A percentile compares a stretch with the other conserved stretches of the same genome.
These are phyloP conservation scores for Hyles lineata DNA, from an alignment of 2,888 invertebrate genomes.

Conservation along the genomic window DNA sequence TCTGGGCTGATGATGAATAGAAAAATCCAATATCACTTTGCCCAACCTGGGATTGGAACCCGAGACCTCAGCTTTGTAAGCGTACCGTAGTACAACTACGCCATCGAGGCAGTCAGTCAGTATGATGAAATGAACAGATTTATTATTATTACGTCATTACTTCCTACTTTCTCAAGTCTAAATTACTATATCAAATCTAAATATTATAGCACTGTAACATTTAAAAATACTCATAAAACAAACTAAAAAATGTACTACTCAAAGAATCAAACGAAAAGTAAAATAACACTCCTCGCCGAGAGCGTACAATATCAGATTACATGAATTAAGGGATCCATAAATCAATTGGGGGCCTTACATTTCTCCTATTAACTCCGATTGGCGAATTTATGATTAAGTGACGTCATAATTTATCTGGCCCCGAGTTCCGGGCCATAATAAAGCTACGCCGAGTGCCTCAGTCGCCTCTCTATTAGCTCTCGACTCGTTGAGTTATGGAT, in stretches of 20 bases:
- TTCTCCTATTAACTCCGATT: conserved; percentile 64
- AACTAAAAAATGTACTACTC: not conserved
- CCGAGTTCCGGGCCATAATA: conserved; percentile 61
- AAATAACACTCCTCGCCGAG: not conserved
- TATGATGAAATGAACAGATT: no score
- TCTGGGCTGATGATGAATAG: no score
- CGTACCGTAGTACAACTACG: no score
- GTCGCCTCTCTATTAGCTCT: conserved; percentile 65
- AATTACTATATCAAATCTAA: no score
- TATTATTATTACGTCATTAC: no score
- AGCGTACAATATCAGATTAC: conserved; percentile 24
- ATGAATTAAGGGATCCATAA: conserved; percentile 58
- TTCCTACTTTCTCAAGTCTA: no score
- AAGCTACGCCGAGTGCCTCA: conserved; percentile 59
- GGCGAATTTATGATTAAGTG: conserved; percentile 71
- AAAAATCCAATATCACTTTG: no score
- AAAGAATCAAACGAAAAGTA: conserved; percentile 8
- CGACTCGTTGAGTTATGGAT: conserved; percentile 57
- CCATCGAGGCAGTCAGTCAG: no score
- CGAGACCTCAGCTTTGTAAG: no score
- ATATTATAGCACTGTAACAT: not conserved
- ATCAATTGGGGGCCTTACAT: conserved; percentile 57
- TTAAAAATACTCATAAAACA: not conserved
- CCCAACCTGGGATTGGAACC: no score
- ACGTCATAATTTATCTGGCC: conserved; percentile 66